Evolutionary conservation across 2,797 vertebrate genomes (phyloP).

Genomic region (Epinephelus awoara): DNA sequence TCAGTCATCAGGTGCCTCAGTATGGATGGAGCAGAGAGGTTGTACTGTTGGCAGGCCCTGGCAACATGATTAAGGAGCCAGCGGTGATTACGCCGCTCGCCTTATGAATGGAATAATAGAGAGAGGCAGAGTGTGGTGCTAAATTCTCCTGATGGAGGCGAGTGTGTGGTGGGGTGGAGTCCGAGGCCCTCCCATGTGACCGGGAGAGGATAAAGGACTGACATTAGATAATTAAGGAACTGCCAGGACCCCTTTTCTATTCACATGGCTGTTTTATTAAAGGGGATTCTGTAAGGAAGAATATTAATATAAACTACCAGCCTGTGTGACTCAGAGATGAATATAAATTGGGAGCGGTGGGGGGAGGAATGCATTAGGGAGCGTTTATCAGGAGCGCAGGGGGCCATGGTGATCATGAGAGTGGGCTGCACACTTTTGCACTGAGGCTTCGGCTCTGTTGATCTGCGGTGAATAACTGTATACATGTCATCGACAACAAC

Average conservation of each 20-base stretch:
- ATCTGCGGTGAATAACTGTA: constrained; percentile 24
- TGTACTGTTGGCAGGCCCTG: constrained; percentile 42
- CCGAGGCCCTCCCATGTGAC: constrained; percentile 58
- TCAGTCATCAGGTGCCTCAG: constrained; percentile 67
- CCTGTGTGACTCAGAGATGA: constrained; percentile 62
- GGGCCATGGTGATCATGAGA: constrained; percentile 46
- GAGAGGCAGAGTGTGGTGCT: constrained; percentile 58
- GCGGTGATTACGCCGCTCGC: constrained; percentile 66
- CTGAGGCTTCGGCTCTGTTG: constrained; percentile 18
- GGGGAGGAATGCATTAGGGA: constrained; percentile 56
- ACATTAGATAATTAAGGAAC: constrained; percentile 82
- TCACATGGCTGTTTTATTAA: constrained; percentile 73
- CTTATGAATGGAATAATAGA: constrained; percentile 71
- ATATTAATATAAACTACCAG: constrained; percentile 75
- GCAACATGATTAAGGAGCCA: constrained; percentile 70
- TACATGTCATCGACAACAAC: constrained; percentile 16
- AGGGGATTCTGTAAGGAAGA: constrained; percentile 61
- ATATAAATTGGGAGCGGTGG: constrained; percentile 64
- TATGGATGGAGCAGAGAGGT: constrained; percentile 52
- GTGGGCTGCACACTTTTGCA: constrained; percentile 22
- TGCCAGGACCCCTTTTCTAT: constrained; percentile 59
- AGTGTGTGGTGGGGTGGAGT: constrained; percentile 53
- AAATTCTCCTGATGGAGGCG: constrained; percentile 69
- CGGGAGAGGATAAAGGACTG: constrained; percentile 74
- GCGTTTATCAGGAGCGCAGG: constrained; percentile 51